Percentiles rank a stretch among this genome's conserved stretches.
phyloP scores from a whole-genome alignment of 2,113 vertebrate genomes.

The Mola mola region DNA sequence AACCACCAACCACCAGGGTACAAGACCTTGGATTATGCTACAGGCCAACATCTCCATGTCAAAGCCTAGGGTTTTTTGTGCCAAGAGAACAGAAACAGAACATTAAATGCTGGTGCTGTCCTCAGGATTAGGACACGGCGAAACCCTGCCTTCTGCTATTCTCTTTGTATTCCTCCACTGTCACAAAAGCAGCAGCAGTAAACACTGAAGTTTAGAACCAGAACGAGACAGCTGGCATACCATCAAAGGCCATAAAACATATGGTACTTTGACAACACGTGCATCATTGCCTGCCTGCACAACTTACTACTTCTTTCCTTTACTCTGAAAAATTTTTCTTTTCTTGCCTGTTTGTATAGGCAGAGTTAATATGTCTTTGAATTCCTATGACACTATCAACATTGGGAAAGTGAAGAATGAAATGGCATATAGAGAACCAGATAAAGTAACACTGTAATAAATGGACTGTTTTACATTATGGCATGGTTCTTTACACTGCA shows the following conservation, averaged over 20 bases:
- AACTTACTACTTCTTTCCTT: slow-evolving; percentile 36
- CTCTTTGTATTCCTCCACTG: slow-evolving; percentile 26
- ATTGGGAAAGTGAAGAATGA: not conserved
- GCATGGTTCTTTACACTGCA: not conserved
- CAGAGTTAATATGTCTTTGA: slow-evolving; percentile 31
- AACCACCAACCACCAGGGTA: slow-evolving; percentile 15
- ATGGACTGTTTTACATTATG: not conserved
- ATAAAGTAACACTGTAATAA: slow-evolving; percentile 6
- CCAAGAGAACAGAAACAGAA: slow-evolving; percentile 17
- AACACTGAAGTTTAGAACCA: slow-evolving; percentile 55
- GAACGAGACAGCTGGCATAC: slow-evolving; percentile 58
- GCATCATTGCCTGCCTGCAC: slow-evolving; percentile 50
- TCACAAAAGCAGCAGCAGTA: slow-evolving; percentile 42
- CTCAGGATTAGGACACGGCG: slow-evolving; percentile 26
- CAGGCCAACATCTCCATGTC: slow-evolving; percentile 31
- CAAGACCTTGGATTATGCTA: slow-evolving; percentile 40
- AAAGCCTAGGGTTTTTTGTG: slow-evolving; percentile 7
- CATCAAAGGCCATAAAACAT: slow-evolving; percentile 64
- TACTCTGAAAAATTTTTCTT: slow-evolving; percentile 29
- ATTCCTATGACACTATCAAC: slow-evolving; percentile 35
- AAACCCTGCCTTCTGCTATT: slow-evolving; percentile 7
- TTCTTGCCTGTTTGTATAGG: slow-evolving; percentile 34
- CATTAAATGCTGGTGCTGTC: slow-evolving; percentile 41
- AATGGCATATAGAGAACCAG: slow-evolving; percentile 4
- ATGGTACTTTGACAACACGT: slow-evolving; percentile 60